phyloP scores from a whole-genome alignment of 2,113 vertebrate genomes.

The Planiliza haematocheilus region DNA sequence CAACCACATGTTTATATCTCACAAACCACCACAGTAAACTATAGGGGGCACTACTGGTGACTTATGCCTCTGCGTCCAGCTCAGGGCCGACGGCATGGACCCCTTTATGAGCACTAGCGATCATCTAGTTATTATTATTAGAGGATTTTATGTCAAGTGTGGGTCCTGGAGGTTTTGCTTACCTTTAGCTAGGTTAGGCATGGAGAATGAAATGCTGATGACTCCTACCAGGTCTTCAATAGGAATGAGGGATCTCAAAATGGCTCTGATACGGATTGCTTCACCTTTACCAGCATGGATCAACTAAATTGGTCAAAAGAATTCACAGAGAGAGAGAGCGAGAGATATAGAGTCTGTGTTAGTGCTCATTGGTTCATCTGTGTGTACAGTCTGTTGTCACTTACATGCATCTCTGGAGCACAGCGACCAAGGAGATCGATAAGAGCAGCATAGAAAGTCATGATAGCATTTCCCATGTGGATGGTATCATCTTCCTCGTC shows the following conservation, averaged over 20 bases:
- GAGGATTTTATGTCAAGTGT: not conserved
- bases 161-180: constrained; percentile 14
- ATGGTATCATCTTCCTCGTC: constrained; percentile 96
- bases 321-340: too few relatives aligned
- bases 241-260: constrained; percentile 94
- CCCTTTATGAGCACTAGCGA: too few relatives aligned
- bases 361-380: not conserved
- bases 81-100: too few relatives aligned
- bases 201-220: constrained; percentile 95
- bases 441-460: constrained; percentile 96
- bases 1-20: too few relatives aligned
- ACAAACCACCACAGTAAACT: too few relatives aligned
- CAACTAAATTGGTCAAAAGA: constrained; percentile 76
- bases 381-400: constrained; percentile 55
- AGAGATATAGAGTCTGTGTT: not conserved
- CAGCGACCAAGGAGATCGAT: constrained; percentile 96
- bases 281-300: constrained; percentile 97
- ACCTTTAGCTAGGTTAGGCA: constrained; percentile 95
- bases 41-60: too few relatives aligned
- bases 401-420: constrained; percentile 97
- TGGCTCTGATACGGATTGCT: constrained; percentile 95
- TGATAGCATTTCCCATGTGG: constrained; percentile 97
- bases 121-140: too few relatives aligned
- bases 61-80: too few relatives aligned
- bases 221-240: constrained; percentile 95